A percentile compares a stretch with the other conserved stretches of the same genome.
Conservation (phyloP, 2,797 vertebrate species). For the Acomys russatus region DNA sequence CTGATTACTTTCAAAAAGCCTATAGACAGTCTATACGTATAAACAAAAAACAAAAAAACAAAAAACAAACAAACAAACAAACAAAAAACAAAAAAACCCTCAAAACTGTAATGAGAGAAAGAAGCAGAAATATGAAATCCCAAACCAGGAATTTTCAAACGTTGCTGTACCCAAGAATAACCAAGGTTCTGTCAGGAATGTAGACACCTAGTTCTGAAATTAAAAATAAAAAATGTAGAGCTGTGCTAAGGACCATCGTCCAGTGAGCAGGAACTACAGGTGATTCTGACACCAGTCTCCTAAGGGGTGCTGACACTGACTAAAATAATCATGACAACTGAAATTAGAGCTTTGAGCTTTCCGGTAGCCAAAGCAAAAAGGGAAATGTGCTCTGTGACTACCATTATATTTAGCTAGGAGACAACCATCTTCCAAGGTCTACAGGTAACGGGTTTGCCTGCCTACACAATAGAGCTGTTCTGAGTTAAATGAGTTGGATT, state of each 20-base stretch:
- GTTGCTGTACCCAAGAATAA: conserved; percentile 9
- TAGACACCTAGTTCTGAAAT: background rate
- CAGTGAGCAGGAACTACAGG: background rate
- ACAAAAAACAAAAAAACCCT: conserved; percentile 61
- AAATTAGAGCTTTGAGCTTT: background rate
- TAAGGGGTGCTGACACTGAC: background rate
- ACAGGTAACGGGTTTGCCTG: conserved; percentile 13
- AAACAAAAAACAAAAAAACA: conserved; percentile 57
- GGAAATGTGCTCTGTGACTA: background rate
- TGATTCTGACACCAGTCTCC: background rate
- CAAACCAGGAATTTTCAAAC: conserved; percentile 44
- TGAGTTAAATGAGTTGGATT: conserved; percentile 19
- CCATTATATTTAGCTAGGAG: conserved; percentile 20
- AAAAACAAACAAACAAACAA: too few relatives aligned
- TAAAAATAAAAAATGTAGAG: background rate
- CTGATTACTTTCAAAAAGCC: conserved; percentile 14
- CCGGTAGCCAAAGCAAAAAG: conserved; percentile 21
- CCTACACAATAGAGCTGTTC: background rate
- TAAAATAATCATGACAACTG: background rate
- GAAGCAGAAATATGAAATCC: conserved; percentile 1
- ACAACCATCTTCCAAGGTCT: conserved; percentile 38
- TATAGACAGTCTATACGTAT: background rate
- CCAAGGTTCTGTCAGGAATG: background rate
- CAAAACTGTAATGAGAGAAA: background rate
- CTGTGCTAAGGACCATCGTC: background rate